phyloP scores from a whole-genome alignment of 2,113 vertebrate species.

The Rhea americana region DNA sequence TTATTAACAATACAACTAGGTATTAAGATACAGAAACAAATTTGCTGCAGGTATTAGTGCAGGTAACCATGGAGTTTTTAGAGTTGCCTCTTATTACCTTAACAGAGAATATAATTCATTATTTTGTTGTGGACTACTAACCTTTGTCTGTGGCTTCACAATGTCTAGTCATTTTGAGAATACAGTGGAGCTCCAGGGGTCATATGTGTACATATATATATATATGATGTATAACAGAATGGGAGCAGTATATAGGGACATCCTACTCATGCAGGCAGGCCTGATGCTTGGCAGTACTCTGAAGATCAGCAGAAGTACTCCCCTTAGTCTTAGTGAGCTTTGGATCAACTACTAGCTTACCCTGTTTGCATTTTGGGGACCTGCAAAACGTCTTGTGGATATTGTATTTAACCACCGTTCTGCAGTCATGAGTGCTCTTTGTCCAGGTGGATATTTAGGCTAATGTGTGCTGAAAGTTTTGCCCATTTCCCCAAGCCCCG shows the following conservation, averaged over 20 bases:
- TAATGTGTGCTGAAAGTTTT: neutral
- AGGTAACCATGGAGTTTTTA: neutral
- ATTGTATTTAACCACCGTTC: neutral
- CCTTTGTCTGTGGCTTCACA: neutral
- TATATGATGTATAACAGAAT: neutral
- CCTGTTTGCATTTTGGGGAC: neutral
- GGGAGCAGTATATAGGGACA: neutral
- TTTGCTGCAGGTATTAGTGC: neutral
- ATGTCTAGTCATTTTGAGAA: neutral
- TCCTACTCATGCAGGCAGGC: neutral
- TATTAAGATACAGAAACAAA: neutral
- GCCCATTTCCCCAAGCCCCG: neutral
- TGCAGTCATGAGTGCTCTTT: neutral
- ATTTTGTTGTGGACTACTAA: neutral
- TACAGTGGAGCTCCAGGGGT: rapidly evolving
- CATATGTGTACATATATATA: no score
- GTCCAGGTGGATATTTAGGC: neutral
- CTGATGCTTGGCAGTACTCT: neutral
- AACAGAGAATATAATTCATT: neutral
- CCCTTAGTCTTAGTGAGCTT: neutral
- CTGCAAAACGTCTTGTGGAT: neutral
- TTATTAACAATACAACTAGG: neutral
- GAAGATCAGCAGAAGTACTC: neutral
- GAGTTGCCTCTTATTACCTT: neutral
- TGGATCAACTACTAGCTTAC: neutral